A percentile compares a stretch with the other conserved stretches of the same genome.
phyloP scores from a whole-genome alignment of 2,113 vertebrate species.

The Callocephalon fimbriatum region DNA sequence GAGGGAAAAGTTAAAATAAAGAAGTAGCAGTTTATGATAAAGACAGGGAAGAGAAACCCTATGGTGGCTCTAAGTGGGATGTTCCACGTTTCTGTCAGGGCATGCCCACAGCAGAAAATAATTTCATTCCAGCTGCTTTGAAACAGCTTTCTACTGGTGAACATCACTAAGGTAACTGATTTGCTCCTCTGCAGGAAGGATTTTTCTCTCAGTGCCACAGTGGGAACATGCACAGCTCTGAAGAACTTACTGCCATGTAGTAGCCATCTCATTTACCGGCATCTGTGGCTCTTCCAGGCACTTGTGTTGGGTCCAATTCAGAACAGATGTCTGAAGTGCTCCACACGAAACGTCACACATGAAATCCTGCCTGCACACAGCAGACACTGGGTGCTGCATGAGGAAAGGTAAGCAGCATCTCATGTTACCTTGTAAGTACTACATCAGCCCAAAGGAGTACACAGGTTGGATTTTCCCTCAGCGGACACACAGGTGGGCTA shows the following conservation, averaged over 20 bases:
- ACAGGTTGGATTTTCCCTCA: neutral
- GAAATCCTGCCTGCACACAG: accelerated
- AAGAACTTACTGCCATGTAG: neutral
- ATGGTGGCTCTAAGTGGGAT: neutral
- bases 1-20: neutral
- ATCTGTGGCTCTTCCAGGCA: neutral
- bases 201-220: neutral
- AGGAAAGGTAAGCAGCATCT: neutral
- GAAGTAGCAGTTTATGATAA: neutral
- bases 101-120: neutral
- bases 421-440: neutral
- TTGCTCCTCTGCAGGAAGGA: neutral
- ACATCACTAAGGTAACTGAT: neutral
- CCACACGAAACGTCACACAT: neutral
- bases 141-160: neutral
- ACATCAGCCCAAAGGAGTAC: neutral
- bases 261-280: neutral
- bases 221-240: neutral
- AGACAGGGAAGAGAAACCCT: neutral
- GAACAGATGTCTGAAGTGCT: neutral
- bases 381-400: neutral
- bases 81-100: neutral
- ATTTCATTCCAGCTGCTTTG: neutral
- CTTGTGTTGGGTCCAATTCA: accelerated
- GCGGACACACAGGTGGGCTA: neutral